Percentiles rank a stretch among this genome's conserved stretches.
These are phyloP conservation scores for Perca fluviatilis DNA, from an alignment of 2,113 vertebrate genomes.

Conservation along the genomic window DNA sequence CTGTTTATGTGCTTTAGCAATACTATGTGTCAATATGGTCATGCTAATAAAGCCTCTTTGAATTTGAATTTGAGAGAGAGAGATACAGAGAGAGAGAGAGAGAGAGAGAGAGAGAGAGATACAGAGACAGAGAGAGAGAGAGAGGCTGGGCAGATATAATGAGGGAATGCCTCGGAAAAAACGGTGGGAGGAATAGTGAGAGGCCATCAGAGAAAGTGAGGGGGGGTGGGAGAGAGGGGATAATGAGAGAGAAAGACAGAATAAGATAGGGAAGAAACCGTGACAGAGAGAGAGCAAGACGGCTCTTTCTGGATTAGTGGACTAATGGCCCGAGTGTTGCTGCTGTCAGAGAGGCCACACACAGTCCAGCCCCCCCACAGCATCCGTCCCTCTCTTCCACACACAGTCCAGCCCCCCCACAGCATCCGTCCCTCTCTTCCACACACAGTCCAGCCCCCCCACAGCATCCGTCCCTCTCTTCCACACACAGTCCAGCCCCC, in stretches of 20 bases:
- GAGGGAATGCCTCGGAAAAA: background rate
- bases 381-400: slow-evolving; percentile 31
- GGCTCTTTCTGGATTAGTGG: slow-evolving; percentile 61
- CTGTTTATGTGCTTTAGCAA: too few relatives aligned
- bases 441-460: slow-evolving; percentile 9
- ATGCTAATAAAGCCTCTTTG: too few relatives aligned
- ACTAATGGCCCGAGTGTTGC: slow-evolving; percentile 50
- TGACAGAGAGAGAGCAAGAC: slow-evolving; percentile 8
- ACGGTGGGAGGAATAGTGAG: background rate
- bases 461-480: slow-evolving; percentile 14
- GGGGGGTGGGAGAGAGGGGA: background rate
- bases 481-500: slow-evolving; percentile 23
- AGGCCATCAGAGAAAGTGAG: background rate
- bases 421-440: slow-evolving; percentile 19
- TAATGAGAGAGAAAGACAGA: slow-evolving; percentile 15
- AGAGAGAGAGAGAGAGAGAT: too few relatives aligned
- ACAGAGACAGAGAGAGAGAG: background rate
- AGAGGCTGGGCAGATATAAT: slow-evolving; percentile 6
- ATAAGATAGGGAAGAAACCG: slow-evolving; percentile 2
- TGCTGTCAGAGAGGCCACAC: slow-evolving; percentile 28
- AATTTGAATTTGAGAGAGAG: too few relatives aligned
- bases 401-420: slow-evolving; percentile 9
- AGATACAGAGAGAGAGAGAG: too few relatives aligned
- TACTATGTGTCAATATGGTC: too few relatives aligned
- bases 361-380: slow-evolving; percentile 8